Conservation (phyloP, 2,888 invertebrate genomes). For the Synergus itoensis region DNA sequence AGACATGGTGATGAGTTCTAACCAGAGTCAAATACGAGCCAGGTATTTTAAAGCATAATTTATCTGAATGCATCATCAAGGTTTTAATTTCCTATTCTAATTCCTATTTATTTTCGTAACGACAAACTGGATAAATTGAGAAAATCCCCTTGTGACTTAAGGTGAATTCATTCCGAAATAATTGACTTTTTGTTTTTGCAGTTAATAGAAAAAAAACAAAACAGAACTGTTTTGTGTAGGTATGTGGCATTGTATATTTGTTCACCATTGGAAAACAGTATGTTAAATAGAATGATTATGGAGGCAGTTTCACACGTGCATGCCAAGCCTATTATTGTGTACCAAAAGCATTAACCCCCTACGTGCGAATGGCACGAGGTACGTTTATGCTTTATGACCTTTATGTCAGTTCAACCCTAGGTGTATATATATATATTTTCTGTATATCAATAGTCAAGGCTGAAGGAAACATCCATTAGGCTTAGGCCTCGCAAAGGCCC, state of each 20-base stretch:
- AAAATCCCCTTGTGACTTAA: not conserved
- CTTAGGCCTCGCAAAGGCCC: constrained; percentile 19
- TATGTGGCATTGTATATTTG: constrained; percentile 51
- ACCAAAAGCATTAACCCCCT: constrained; percentile 33
- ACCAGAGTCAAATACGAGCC: not conserved
- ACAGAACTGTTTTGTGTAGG: not conserved
- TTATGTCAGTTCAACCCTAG: not conserved
- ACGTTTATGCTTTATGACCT: not conserved
- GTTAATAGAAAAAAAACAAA: not conserved
- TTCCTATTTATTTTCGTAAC: not conserved
- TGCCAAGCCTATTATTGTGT: constrained; percentile 43
- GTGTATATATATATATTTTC: not conserved
- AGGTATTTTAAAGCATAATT: not conserved
- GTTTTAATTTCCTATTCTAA: not conserved
- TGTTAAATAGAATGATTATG: constrained; percentile 55
- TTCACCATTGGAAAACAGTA: constrained; percentile 52
- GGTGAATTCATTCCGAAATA: not conserved
- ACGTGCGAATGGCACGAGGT: constrained; percentile 21
- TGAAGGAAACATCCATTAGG: constrained; percentile 29
- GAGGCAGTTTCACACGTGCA: constrained; percentile 54
- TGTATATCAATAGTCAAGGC: constrained; percentile 23
- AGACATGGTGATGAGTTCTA: not conserved
- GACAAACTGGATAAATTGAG: too few relatives aligned
- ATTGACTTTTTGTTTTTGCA: constrained; percentile 4
- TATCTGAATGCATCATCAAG: too few relatives aligned